These are phyloP conservation scores for Rhombomys opimus DNA, from an alignment of 2,113 vertebrate species.

Conservation along the genomic window DNA sequence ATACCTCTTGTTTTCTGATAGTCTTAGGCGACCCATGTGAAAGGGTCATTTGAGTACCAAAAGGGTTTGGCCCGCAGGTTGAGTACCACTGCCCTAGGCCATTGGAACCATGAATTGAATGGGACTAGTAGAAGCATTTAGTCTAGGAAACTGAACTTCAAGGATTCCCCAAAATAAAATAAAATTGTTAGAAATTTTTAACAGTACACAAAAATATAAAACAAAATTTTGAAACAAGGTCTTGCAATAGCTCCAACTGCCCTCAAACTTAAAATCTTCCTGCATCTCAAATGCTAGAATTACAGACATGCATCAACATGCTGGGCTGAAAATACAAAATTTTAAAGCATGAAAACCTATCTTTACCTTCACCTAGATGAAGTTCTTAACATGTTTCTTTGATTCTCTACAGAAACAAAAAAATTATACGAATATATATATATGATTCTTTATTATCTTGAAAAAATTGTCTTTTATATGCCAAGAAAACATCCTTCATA, in stretches of 20 bases:
- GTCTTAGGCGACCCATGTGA: neutral
- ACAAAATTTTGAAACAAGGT: neutral
- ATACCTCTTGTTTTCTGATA: neutral
- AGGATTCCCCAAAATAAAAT: neutral
- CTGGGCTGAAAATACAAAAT: neutral
- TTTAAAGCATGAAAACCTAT: neutral
- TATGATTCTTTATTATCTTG: neutral
- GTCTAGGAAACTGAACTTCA: conserved; percentile 13
- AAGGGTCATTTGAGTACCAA: neutral
- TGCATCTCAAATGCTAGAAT: neutral
- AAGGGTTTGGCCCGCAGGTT: neutral
- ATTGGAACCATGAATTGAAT: conserved; percentile 5
- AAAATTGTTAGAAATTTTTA: conserved; percentile 34
- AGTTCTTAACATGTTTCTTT: neutral
- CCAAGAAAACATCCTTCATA: neutral
- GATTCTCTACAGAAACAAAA: conserved; percentile 17
- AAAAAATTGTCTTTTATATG: neutral
- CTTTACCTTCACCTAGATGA: neutral
- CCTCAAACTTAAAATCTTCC: neutral
- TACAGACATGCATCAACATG: neutral
- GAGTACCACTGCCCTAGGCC: neutral
- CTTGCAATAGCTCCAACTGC: neutral
- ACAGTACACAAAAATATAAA: neutral
- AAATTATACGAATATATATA: neutral
- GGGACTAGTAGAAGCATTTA: neutral